Base-by-base conservation (phyloP, 2,888 invertebrate genomes). In the Hedychridium roseum region DNA sequence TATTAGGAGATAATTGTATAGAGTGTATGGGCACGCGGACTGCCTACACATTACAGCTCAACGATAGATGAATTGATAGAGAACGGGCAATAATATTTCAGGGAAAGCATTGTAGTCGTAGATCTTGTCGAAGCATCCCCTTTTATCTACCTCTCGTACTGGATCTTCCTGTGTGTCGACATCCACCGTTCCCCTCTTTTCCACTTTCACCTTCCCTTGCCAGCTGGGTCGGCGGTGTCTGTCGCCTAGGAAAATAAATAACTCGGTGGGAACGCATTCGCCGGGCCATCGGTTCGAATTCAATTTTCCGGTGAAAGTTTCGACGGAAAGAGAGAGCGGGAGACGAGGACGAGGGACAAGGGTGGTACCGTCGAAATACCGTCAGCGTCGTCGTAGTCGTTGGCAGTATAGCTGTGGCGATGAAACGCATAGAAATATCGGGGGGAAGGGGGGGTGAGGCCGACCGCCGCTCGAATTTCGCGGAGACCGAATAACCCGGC, bases 291-390 rank as follows among this genome's bases (percentile, higher is more conserved):
- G 46, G 60, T 54, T 61, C 50, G 41, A 56, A 60, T 54, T 61
- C 57, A 60, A 61, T 60, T 60, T 60, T 60, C 57, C 39, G 36
- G 30, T 51, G 52, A 32, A 42, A 44, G 51, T 46, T 51, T 46
- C 36, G 31, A 43, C 42, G 28, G 47, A 32, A 15, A 31, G 12
- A 15, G 14, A 23, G 23, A 23, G 30, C 6, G 12, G 12, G 31
- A 34, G 23, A 41, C 20, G 21, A 45, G 35, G 23, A 17, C 31
- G 15, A 28, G 21, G 35, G 43, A 34, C 40, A 18, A 44, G 37
- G 43, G 18, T 38, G 49, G n/a, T n/a, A n/a, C n/a, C n/a, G n/a
- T n/a, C n/a, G n/a, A n/a, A n/a, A n/a, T n/a, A n/a, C n/a, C n/a
- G n/a, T n/a, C n/a, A n/a, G n/a, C n/a, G n/a, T n/a, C n/a, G n/a